Percentiles rank a stretch among this genome's conserved stretches.
These are phyloP conservation scores for Orientallactaga bullata DNA, from an alignment of 2,113 vertebrate genomes.

Conservation along the genomic window DNA sequence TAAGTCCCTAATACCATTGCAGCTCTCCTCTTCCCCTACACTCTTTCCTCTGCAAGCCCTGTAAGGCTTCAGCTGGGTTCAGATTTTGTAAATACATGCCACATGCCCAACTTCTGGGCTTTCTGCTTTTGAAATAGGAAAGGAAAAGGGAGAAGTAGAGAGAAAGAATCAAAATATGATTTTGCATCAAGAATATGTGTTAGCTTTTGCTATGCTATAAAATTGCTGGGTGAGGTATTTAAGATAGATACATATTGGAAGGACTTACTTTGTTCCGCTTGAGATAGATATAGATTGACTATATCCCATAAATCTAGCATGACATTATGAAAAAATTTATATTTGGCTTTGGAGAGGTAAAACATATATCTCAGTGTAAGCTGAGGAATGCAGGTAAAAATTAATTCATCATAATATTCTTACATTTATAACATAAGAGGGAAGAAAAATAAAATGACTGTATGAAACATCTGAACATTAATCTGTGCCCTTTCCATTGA, in stretches of 20 bases:
- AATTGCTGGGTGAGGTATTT: not conserved
- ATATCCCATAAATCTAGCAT: not conserved
- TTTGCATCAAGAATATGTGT: not conserved
- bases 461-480: not conserved
- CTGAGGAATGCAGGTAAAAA: slow-evolving; percentile 2
- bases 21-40: accelerated
- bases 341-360: slow-evolving; percentile 39
- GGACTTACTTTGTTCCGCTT: not conserved
- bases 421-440: not conserved
- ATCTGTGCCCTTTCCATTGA: slow-evolving; percentile 11
- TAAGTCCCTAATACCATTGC: not conserved
- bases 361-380: not conserved
- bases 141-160: not conserved
- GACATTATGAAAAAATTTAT: slow-evolving; percentile 24
- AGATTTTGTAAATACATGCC: not conserved
- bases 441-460: not conserved
- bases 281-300: not conserved
- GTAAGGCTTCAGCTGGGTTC: not conserved
- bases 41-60: not conserved
- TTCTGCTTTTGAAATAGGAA: not conserved
- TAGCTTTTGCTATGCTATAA: slow-evolving; percentile 29
- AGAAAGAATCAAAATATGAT: not conserved
- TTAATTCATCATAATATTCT: slow-evolving; percentile 27
- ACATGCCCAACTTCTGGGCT: not conserved
- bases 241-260: not conserved